These are phyloP conservation scores for Pelodytes ibericus DNA, from an alignment of 2,797 vertebrate genomes.

Conservation along the genomic window DNA sequence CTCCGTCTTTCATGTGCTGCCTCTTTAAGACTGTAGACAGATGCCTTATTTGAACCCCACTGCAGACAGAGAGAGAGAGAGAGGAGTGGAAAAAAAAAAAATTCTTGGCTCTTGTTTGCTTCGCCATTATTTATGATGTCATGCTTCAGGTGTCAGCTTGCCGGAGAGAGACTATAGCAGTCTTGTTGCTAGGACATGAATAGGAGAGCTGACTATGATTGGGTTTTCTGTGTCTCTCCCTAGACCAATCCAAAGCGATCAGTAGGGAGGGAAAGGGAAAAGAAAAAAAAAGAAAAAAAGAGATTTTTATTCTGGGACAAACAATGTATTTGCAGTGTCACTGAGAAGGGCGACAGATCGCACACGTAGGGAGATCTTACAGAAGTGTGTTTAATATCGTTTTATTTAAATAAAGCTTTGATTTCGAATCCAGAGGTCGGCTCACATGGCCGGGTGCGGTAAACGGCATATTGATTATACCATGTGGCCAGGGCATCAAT, in stretches of 20 bases:
- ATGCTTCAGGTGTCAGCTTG: conserved; percentile 88
- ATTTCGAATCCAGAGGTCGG: not conserved
- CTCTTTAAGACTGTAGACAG: conserved; percentile 74
- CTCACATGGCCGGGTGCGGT: not conserved
- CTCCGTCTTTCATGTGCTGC: too few relatives aligned
- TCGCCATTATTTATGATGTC: conserved; percentile 84
- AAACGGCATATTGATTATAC: not conserved
- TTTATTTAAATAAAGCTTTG: not conserved
- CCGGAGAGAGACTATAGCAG: conserved; percentile 72
- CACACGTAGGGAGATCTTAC: not conserved
- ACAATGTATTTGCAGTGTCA: conserved; percentile 82
- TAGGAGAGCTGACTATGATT: conserved; percentile 77
- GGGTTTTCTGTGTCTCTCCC: conserved; percentile 70
- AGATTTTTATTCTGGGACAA: conserved; percentile 73
- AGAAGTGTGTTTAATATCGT: not conserved
- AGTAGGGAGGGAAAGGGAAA: conserved; percentile 68
- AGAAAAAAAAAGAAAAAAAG: too few relatives aligned
- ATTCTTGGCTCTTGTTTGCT: conserved; percentile 67
- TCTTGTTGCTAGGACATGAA: conserved; percentile 95
- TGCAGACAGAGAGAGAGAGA: conserved; percentile 68
- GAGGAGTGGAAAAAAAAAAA: conserved; percentile 31
- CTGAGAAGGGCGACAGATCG: not conserved
- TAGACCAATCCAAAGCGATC: conserved; percentile 76
- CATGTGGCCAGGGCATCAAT: not conserved
- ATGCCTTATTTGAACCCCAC: conserved; percentile 76